These are phyloP conservation scores for Hartigia nigra DNA, from an alignment of 2,888 invertebrate species.

Conservation along the genomic window DNA sequence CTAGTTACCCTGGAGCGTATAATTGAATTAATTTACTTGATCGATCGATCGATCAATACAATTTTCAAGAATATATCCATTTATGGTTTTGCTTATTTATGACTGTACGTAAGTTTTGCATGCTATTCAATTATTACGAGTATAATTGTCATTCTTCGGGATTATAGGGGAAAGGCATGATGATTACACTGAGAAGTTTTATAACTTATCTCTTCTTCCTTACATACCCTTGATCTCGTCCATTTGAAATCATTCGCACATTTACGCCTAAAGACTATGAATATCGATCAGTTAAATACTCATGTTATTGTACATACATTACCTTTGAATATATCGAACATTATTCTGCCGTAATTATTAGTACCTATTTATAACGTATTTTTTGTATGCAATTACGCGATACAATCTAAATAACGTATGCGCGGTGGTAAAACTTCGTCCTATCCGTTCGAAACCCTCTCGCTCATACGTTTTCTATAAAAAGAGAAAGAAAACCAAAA, in stretches of 20 bases:
- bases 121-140: conserved; percentile 36
- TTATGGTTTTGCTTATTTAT: conserved; percentile 16
- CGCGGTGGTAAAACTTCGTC: background rate
- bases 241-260: conserved; percentile 1
- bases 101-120: conserved; percentile 19
- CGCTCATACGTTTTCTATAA: background rate
- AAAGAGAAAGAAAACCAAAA: background rate
- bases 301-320: conserved; percentile 24
- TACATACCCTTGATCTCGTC: background rate
- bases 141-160: conserved; percentile 30
- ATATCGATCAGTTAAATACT: conserved; percentile 37
- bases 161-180: conserved; percentile 33
- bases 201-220: conserved; percentile 14
- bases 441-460: background rate
- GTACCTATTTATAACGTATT: conserved; percentile 28
- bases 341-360: conserved; percentile 44
- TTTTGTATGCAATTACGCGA: background rate
- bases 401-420: background rate
- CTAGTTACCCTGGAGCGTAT: background rate
- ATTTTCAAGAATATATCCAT: conserved; percentile 27
- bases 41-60: conserved; percentile 5
- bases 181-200: conserved; percentile 37
- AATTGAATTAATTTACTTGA: background rate
- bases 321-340: conserved; percentile 54
- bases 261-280: conserved; percentile 16